Evolutionary conservation across 2,888 invertebrate genomes (phyloP).

Genomic region (Drosophila borborema): DNA sequence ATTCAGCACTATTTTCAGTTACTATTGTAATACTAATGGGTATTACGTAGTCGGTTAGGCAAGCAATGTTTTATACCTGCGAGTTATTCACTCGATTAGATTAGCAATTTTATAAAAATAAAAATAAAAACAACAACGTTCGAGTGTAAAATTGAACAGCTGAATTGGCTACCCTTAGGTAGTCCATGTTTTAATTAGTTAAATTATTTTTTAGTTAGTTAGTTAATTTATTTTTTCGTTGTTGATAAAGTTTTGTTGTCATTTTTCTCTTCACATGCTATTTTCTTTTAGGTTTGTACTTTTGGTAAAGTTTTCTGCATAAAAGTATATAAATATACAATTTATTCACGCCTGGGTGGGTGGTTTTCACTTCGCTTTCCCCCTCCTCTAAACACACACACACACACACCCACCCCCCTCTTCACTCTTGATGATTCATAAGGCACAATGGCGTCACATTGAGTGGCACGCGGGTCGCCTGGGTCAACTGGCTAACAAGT

Average conservation of each 20-base stretch:
- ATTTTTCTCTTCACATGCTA: neutral
- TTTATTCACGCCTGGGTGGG: constrained; percentile 11
- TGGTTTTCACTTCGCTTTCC: constrained; percentile 6
- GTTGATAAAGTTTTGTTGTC: constrained; percentile 3
- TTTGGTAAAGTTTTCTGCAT: constrained; percentile 4
- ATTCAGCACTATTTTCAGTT: neutral
- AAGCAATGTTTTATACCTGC: neutral
- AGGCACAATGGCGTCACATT: constrained; percentile 69
- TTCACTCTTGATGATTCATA: constrained; percentile 44
- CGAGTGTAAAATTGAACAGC: no score
- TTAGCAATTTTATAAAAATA: neutral
- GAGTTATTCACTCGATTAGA: constrained; percentile 5
- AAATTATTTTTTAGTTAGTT: neutral
- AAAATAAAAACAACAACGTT: neutral
- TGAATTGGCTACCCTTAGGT: neutral
- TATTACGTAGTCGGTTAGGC: neutral
- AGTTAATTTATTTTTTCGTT: neutral
- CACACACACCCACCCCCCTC: neutral
- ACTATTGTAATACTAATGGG: neutral
- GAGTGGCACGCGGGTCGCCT: constrained; percentile 55
- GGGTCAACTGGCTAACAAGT: constrained; percentile 62
- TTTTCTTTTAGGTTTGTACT: neutral
- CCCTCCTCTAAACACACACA: neutral
- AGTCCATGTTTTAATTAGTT: neutral
- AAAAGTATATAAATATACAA: constrained; percentile 6